Percentiles rank a stretch among this genome's conserved stretches.
These are phyloP conservation scores for Prochilodus magdalenae DNA, from an alignment of 2,113 vertebrate species.

Conservation along the genomic window DNA sequence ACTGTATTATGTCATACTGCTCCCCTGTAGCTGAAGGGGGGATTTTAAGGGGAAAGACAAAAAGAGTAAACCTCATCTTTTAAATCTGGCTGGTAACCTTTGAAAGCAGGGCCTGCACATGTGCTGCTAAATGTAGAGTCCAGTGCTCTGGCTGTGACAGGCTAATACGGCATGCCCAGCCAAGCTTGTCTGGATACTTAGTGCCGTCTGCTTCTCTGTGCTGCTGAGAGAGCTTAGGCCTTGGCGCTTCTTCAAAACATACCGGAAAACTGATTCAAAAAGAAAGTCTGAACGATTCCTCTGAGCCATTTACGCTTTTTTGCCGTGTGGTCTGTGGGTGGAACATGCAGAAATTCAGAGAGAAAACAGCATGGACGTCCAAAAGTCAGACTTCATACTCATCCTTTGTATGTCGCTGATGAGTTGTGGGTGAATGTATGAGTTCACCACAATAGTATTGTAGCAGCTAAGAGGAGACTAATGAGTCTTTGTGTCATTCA, in stretches of 20 bases:
- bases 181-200: conserved; percentile 23
- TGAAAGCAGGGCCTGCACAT: background rate
- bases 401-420: background rate
- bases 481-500: background rate
- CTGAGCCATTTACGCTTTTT: background rate
- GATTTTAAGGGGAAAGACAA: background rate
- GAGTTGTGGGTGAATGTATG: background rate
- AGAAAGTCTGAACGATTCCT: background rate
- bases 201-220: conserved; percentile 5
- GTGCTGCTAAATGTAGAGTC: conserved; percentile 11
- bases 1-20: too few species aligned
- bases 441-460: background rate
- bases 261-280: background rate
- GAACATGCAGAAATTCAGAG: background rate
- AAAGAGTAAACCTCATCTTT: background rate
- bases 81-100: conserved; percentile 5
- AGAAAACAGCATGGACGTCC: background rate
- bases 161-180: background rate
- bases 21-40: background rate
- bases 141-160: conserved; percentile 18
- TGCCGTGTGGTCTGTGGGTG: background rate
- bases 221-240: background rate
- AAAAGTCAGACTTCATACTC: background rate
- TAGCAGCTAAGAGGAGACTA: background rate
- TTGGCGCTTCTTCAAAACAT: background rate